These are phyloP conservation scores for Pterocles burchelli DNA, from an alignment of 2,113 vertebrate species.

Conservation along the genomic window DNA sequence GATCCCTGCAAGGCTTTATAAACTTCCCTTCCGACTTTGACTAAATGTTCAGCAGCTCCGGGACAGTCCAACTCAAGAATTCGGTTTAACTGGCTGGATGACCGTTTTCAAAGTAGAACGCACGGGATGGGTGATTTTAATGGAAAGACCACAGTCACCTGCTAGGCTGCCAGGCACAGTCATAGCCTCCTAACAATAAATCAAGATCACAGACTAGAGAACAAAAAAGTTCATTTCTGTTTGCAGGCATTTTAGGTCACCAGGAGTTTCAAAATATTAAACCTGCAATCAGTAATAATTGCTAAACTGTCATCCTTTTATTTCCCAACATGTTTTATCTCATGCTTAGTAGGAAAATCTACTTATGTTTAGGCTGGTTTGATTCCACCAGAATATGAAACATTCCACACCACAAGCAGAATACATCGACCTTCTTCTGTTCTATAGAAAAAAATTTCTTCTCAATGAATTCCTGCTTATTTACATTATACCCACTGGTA, in stretches of 20 bases:
- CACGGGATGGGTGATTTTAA: background rate
- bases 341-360: background rate
- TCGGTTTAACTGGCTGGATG: background rate
- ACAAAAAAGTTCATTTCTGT: fast-evolving
- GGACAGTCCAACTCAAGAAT: background rate
- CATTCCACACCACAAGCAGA: background rate
- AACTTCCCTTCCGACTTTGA: background rate
- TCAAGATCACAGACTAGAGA: background rate
- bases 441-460: background rate
- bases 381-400: background rate
- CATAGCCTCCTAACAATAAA: background rate
- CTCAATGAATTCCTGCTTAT: background rate
- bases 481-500: background rate
- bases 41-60: background rate
- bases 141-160: background rate
- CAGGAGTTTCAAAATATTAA: background rate
- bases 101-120: background rate
- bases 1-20: background rate
- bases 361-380: background rate
- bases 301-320: background rate
- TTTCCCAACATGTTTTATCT: background rate
- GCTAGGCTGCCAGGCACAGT: background rate
- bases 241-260: background rate
- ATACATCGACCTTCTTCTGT: background rate
- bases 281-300: background rate